phyloP scores from a whole-genome alignment of 2,797 vertebrate genomes.

The Phoebastria nigripes region DNA sequence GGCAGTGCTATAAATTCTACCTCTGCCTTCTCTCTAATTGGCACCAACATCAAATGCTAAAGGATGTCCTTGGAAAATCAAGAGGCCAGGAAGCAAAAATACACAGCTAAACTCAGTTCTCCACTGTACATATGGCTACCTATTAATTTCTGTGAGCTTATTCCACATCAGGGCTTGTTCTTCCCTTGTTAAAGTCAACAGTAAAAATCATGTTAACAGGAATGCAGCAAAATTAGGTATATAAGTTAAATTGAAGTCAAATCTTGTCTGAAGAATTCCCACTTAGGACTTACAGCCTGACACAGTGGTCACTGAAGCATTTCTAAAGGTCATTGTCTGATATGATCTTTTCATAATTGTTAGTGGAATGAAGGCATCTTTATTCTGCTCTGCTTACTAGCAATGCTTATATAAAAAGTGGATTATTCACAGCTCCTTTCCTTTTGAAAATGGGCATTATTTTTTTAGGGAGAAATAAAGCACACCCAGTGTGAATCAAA shows the following conservation, averaged over 20 bases:
- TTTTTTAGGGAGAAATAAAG: background rate
- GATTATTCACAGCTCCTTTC: constrained; percentile 44
- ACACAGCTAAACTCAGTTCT: background rate
- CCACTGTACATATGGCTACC: background rate
- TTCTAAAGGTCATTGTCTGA: constrained; percentile 45
- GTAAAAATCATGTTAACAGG: background rate
- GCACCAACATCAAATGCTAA: constrained; percentile 42
- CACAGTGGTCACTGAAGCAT: constrained; percentile 31
- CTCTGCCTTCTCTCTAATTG: constrained; percentile 49
- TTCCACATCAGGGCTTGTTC: background rate
- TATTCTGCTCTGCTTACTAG: constrained; percentile 58
- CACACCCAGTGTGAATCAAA: background rate
- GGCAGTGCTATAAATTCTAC: constrained; percentile 42
- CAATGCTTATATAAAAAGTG: constrained; percentile 3
- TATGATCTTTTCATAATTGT: constrained; percentile 58
- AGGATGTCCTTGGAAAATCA: constrained; percentile 56
- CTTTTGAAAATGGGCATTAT: background rate
- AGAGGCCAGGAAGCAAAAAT: constrained; percentile 5
- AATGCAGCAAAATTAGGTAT: background rate
- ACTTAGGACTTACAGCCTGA: constrained; percentile 3
- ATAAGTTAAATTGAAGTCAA: constrained; percentile 5
- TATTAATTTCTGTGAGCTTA: background rate
- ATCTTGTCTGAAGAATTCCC: constrained; percentile 22
- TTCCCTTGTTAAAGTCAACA: background rate
- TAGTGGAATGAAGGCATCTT: constrained; percentile 48